Evolutionary conservation across 2,888 invertebrate genomes (phyloP).

Genomic region (Polia nebulosa): DNA sequence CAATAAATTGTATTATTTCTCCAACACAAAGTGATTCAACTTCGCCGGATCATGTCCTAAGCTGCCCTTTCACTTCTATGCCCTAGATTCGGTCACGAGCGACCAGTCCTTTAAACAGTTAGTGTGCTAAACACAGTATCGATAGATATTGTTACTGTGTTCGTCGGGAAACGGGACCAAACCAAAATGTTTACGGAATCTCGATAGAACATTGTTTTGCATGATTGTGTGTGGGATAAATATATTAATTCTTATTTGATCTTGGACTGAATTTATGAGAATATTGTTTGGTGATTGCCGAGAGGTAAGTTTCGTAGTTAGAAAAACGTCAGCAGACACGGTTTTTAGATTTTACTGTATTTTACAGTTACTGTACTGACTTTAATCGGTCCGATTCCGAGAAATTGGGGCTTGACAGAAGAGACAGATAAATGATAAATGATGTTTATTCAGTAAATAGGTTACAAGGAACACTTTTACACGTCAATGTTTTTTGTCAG

Average conservation of each 20-base stretch:
- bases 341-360: neutral
- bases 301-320: too few species aligned
- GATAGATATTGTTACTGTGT: constrained; percentile 31
- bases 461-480: too few species aligned
- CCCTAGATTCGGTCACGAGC: constrained; percentile 83
- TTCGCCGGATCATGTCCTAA: constrained; percentile 64
- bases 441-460: too few species aligned
- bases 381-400: neutral
- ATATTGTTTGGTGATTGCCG: neutral
- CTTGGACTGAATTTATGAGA: neutral
- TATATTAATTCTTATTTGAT: neutral
- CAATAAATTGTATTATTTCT: constrained; percentile 40
- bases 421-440: too few species aligned
- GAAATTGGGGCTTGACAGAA: too few species aligned
- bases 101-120: constrained; percentile 69
- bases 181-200: constrained; percentile 14
- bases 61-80: constrained; percentile 84
- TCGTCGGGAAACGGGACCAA: neutral
- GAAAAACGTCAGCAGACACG: neutral
- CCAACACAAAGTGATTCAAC: constrained; percentile 36
- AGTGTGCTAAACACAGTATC: constrained; percentile 28
- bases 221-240: constrained; percentile 2
- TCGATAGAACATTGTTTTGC: constrained; percentile 5
- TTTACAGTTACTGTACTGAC: neutral
- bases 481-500: too few species aligned